A percentile compares a stretch with the other conserved stretches of the same genome.
Evolutionary conservation across 2,888 invertebrate genomes (phyloP).

Genomic region (Syritta pipiens): DNA sequence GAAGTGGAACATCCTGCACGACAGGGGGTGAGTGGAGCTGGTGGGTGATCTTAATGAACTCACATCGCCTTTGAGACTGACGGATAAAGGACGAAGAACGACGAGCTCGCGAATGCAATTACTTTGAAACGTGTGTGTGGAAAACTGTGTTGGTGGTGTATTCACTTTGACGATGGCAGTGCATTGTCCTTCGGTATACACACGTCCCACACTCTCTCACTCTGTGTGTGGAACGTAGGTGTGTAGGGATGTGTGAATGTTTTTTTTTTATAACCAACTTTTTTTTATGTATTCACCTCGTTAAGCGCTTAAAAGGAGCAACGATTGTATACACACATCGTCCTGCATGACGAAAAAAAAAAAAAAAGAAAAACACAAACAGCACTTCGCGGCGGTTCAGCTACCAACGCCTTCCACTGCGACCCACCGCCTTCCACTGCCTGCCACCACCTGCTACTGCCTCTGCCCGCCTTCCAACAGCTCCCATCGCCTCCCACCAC

Average conservation of each 20-base stretch:
- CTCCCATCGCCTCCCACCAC: no score
- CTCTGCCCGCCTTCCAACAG: no score
- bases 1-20: background rate
- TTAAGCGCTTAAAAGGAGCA: constrained; percentile 67
- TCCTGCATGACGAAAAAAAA: constrained; percentile 11
- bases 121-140: constrained; percentile 45
- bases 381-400: no score
- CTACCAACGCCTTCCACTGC: no score
- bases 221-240: constrained; percentile 1
- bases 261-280: background rate
- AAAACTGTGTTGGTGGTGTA: constrained; percentile 40
- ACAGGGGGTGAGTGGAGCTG: background rate
- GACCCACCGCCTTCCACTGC: no score
- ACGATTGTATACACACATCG: constrained; percentile 34
- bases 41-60: constrained; percentile 52
- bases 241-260: constrained; percentile 12
- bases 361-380: no score
- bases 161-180: constrained; percentile 57
- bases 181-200: constrained; percentile 46
- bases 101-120: constrained; percentile 50
- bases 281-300: constrained; percentile 52
- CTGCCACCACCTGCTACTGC: no score
- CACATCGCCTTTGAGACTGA: constrained; percentile 39
- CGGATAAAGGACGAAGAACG: background rate
- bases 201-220: no score